phyloP scores from a whole-genome alignment of 2,797 vertebrate species.

The Leucoraja ocellata region DNA sequence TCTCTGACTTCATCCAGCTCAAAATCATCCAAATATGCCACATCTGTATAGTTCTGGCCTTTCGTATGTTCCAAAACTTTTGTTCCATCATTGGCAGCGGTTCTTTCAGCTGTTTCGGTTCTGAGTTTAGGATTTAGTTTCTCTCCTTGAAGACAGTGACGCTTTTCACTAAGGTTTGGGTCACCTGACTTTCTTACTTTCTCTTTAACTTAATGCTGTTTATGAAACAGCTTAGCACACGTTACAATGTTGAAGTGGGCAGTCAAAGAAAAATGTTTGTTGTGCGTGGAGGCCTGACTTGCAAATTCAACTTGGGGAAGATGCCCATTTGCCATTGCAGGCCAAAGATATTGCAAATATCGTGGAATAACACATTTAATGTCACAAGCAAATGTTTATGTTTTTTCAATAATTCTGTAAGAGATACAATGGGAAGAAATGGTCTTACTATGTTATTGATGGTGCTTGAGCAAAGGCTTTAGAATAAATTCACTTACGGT shows the following conservation, averaged over 20 bases:
- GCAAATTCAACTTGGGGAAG: background rate
- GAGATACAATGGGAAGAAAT: background rate
- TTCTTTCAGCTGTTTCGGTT: background rate
- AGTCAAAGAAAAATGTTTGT: background rate
- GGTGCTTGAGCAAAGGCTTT: background rate
- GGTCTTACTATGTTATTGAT: background rate
- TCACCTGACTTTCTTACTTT: background rate
- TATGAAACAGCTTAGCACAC: background rate
- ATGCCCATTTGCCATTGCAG: too few species aligned
- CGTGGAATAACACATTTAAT: background rate
- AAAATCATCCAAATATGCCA: background rate
- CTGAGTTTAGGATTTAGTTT: background rate
- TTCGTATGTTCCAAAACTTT: background rate
- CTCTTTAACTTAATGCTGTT: background rate
- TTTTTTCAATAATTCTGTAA: background rate
- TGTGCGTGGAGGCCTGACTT: background rate
- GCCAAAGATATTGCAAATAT: background rate
- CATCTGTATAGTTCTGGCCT: background rate
- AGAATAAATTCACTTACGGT: background rate
- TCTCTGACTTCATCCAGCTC: background rate
- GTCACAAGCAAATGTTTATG: too few species aligned
- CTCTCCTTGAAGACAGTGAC: background rate
- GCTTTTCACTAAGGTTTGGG: background rate
- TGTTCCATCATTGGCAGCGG: background rate
- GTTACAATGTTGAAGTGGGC: background rate